These are phyloP conservation scores for Dinoponera quadriceps DNA, from an alignment of 1,140 invertebrate genomes.

Conservation along the genomic window DNA sequence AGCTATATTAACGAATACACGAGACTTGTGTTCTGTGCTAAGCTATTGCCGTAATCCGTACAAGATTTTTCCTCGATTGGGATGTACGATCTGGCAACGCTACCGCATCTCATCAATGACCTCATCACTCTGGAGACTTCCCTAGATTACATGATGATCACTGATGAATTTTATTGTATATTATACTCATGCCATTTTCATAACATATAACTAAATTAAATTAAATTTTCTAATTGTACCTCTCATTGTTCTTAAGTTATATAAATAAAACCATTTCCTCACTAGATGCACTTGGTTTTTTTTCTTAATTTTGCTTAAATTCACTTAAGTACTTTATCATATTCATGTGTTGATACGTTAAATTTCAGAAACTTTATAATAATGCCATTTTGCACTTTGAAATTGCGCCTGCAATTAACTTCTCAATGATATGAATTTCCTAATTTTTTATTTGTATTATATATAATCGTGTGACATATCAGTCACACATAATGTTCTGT, in stretches of 20 bases:
- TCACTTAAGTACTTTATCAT: constrained; percentile 22
- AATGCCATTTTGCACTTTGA: constrained; percentile 32
- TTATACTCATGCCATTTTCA: constrained; percentile 40
- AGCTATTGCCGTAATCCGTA: not conserved
- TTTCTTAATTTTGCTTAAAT: constrained; percentile 71
- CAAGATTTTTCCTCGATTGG: not conserved
- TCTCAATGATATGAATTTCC: constrained; percentile 12
- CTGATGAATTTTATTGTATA: constrained; percentile 19
- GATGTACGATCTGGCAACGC: constrained; percentile 47
- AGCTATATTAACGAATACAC: constrained; percentile 5
- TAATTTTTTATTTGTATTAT: constrained; percentile 22
- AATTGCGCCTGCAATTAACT: constrained; percentile 12
- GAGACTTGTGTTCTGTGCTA: not conserved
- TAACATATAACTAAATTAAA: constrained; percentile 50
- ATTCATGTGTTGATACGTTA: not conserved
- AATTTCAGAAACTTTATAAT: constrained; percentile 33
- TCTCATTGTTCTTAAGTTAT: constrained; percentile 70
- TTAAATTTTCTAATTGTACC: constrained; percentile 58
- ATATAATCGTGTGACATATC: not conserved
- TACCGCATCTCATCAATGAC: constrained; percentile 31
- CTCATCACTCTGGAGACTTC: constrained; percentile 23
- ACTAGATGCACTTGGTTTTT: constrained; percentile 80
- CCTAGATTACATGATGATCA: constrained; percentile 2
- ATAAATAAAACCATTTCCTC: constrained; percentile 77
- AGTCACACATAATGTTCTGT: not conserved